A percentile compares a stretch with the other conserved stretches of the same genome.
Evolutionary conservation across 2,888 invertebrate species (phyloP).

Genomic region (Epinotia nisella): DNA sequence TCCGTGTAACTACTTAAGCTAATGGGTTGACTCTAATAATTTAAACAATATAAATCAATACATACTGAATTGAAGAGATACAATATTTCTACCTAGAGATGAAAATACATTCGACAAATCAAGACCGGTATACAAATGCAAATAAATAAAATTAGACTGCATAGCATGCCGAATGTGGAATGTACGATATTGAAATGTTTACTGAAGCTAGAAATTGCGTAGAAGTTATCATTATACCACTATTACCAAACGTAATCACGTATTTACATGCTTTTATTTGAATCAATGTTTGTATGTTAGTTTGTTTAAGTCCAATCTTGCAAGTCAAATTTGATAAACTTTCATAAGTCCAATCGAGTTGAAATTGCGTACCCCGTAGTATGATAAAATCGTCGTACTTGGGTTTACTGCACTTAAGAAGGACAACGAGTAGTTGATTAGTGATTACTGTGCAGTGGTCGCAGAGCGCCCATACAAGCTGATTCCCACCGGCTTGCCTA

Average conservation of each 20-base stretch:
- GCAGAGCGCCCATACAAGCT: too few species aligned
- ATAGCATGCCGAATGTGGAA: slow-evolving; percentile 40
- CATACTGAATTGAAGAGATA: neutral
- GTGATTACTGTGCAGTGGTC: too few species aligned
- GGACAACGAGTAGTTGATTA: too few species aligned
- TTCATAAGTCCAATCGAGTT: too few species aligned
- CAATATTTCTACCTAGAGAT: slow-evolving; percentile 17
- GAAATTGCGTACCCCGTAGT: too few species aligned
- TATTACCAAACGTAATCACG: neutral
- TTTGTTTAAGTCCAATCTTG: too few species aligned
- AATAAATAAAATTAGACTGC: slow-evolving; percentile 38
- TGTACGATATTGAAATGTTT: slow-evolving; percentile 34
- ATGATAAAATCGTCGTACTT: too few species aligned
- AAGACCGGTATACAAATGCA: slow-evolving; percentile 35
- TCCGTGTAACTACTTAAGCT: slow-evolving; percentile 24
- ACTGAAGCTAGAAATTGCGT: slow-evolving; percentile 35
- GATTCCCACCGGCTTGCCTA: too few species aligned
- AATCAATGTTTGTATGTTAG: too few species aligned
- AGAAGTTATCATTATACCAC: slow-evolving; percentile 13
- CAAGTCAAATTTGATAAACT: too few species aligned
- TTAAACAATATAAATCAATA: slow-evolving; percentile 18
- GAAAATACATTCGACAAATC: slow-evolving; percentile 9
- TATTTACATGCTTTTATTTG: neutral
- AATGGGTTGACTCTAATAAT: slow-evolving; percentile 1
- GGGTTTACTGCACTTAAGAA: too few species aligned